These are phyloP conservation scores for Ladona fulva DNA, from an alignment of 1,140 invertebrate species.

Conservation along the genomic window DNA sequence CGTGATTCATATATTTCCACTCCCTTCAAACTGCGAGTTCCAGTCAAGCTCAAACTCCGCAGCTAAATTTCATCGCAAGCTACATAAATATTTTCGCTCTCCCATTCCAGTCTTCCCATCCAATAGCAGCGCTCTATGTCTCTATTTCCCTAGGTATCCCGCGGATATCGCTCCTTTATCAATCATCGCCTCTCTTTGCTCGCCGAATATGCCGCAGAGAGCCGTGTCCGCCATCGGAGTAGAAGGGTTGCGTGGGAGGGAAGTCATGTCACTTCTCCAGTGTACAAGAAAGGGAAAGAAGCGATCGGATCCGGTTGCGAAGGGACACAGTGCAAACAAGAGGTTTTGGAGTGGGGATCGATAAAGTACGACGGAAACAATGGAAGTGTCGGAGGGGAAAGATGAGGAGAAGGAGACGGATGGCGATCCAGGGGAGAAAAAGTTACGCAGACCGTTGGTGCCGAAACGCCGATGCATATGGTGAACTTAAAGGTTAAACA, in stretches of 20 bases:
- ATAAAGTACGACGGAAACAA: slow-evolving; percentile 1
- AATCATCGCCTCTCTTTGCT: too few relatives aligned
- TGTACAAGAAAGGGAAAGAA: not conserved
- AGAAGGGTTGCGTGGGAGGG: not conserved
- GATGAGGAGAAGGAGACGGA: not conserved
- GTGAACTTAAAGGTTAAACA: not conserved
- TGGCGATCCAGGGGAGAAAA: not conserved
- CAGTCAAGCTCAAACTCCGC: too few relatives aligned
- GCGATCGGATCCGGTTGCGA: not conserved
- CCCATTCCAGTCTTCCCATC: too few relatives aligned
- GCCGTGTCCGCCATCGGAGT: not conserved
- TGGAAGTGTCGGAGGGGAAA: not conserved
- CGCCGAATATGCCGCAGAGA: too few relatives aligned
- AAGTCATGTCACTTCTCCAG: not conserved
- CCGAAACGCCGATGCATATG: not conserved
- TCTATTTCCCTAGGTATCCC: too few relatives aligned
- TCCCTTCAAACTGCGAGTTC: too few relatives aligned
- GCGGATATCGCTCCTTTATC: too few relatives aligned
- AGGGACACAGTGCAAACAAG: slow-evolving; percentile 3
- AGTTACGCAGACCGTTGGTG: too few relatives aligned
- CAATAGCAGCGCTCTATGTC: too few relatives aligned
- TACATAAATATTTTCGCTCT: too few relatives aligned
- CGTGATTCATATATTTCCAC: too few relatives aligned
- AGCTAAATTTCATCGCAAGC: too few relatives aligned
- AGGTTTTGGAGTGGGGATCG: not conserved